Conservation (phyloP, 1,140 invertebrate species). For the Drosophila repleta region DNA sequence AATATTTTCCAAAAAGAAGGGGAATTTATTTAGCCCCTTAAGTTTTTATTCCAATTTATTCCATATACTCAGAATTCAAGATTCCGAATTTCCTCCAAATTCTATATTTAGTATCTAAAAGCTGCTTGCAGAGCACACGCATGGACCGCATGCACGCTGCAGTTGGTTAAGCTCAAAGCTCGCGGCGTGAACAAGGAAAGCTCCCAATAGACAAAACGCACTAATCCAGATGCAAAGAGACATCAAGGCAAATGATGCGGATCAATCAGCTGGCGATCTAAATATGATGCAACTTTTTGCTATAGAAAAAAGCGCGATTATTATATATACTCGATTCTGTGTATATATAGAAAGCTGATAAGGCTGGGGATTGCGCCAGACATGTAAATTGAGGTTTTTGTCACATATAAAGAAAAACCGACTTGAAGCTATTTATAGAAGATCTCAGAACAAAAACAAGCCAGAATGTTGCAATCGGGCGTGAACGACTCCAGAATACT, state of each 20-base stretch:
- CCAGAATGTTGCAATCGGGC: too few relatives aligned
- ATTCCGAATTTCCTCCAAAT: too few relatives aligned
- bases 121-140: not conserved
- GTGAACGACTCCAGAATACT: too few relatives aligned
- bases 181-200: conserved; percentile 6
- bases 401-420: conserved; percentile 12
- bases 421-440: conserved; percentile 50
- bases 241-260: not conserved
- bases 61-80: too few relatives aligned
- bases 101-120: not conserved
- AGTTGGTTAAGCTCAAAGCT: conserved; percentile 3
- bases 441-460: not conserved
- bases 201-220: not conserved
- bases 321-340: too few relatives aligned
- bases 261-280: conserved; percentile 4
- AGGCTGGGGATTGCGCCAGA: conserved; percentile 30
- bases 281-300: conserved; percentile 12
- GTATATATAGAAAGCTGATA: conserved; percentile 19
- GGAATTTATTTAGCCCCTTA: too few relatives aligned
- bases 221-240: not conserved
- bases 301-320: not conserved
- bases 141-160: not conserved
- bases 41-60: too few relatives aligned
- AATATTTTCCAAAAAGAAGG: too few relatives aligned
- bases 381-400: conserved; percentile 7